These are phyloP conservation scores for Cephus nigrinus DNA, from an alignment of 2,888 invertebrate genomes.

Conservation along the genomic window DNA sequence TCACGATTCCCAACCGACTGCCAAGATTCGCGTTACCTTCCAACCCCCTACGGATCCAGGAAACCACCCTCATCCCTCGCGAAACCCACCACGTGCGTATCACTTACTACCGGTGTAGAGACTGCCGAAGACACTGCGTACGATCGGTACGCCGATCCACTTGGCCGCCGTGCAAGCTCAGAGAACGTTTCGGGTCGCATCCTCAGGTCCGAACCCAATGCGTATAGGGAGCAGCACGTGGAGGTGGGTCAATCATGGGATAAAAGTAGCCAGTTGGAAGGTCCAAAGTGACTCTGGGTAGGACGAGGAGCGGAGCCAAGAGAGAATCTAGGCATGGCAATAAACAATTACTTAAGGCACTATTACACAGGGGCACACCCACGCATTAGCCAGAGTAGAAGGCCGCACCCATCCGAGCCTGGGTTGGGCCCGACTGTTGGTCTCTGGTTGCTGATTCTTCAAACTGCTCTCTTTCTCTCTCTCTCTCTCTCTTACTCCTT, in stretches of 20 bases:
- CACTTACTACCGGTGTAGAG: background rate
- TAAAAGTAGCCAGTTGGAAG: background rate
- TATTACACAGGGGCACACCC: slow-evolving; percentile 61
- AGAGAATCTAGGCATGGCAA: slow-evolving; percentile 48
- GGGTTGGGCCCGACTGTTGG: slow-evolving; percentile 39
- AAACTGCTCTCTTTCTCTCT: background rate
- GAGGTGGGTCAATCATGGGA: background rate
- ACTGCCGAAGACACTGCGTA: background rate
- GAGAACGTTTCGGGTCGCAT: background rate
- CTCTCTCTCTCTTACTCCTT: background rate
- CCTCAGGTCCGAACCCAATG: background rate
- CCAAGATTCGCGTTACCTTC: background rate
- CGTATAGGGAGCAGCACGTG: background rate
- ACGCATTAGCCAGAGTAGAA: slow-evolving; percentile 62
- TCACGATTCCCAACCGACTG: background rate
- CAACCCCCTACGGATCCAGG: background rate
- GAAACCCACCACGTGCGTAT: background rate
- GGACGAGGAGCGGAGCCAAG: slow-evolving; percentile 21
- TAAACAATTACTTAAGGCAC: slow-evolving; percentile 65
- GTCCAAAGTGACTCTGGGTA: background rate
- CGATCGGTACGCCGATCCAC: background rate
- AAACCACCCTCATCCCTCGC: background rate
- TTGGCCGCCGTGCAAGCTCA: background rate
- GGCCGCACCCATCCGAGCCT: slow-evolving; percentile 58
- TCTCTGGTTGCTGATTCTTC: background rate